These are phyloP conservation scores for Pseudeuparius sepicola DNA, from an alignment of 2,888 invertebrate species.

Conservation along the genomic window DNA sequence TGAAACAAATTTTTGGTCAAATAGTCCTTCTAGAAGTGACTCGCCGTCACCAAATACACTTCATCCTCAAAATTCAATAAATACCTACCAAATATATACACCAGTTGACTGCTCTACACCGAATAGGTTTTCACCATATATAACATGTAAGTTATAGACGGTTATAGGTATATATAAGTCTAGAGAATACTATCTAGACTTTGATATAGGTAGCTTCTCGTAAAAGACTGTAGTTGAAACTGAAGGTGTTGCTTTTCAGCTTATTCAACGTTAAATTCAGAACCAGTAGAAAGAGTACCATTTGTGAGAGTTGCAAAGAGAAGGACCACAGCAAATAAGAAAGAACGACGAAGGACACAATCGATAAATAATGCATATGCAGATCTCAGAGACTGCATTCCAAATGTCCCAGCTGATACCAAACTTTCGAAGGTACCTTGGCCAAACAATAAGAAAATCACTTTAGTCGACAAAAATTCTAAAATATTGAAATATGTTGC, in stretches of 20 bases:
- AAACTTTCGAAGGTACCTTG: slow-evolving; percentile 91
- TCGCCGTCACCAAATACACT: slow-evolving; percentile 32
- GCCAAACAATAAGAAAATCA: no score
- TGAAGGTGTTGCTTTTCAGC: no score
- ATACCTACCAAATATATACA: slow-evolving; percentile 32
- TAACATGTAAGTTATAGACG: slow-evolving; percentile 28
- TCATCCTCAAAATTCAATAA: slow-evolving; percentile 28
- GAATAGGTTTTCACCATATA: slow-evolving; percentile 19
- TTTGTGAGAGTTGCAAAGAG: slow-evolving; percentile 60
- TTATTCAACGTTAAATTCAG: slow-evolving; percentile 18
- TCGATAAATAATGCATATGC: slow-evolving; percentile 94
- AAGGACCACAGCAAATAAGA: slow-evolving; percentile 86
- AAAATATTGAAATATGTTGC: no score
- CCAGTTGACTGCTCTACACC: slow-evolving; percentile 25
- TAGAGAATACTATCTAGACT: no score
- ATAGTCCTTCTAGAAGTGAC: slow-evolving; percentile 34
- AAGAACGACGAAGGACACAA: slow-evolving; percentile 83
- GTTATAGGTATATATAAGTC: no score
- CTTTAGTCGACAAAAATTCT: no score
- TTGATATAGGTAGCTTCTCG: no score
- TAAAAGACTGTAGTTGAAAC: no score
- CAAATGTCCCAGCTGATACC: slow-evolving; percentile 92
- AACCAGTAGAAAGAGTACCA: slow-evolving; percentile 30
- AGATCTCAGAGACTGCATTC: slow-evolving; percentile 85
- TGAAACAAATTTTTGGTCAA: slow-evolving; percentile 37